Base-by-base conservation (phyloP, 2,797 vertebrate genomes). In the Phyllotis vaccarum region DNA sequence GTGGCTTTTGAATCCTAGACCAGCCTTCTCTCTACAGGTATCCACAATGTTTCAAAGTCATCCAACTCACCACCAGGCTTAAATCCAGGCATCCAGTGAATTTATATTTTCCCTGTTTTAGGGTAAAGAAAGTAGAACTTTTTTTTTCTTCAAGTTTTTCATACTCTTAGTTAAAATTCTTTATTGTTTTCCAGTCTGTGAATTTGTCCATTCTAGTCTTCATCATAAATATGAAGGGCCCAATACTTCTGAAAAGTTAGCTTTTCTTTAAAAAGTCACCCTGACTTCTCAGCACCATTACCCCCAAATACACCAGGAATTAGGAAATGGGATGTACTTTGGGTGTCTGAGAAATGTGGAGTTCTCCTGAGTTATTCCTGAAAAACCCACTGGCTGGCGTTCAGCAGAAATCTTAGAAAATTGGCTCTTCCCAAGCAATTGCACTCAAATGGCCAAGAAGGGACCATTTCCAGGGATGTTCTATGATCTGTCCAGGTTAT, bases 181-280 rank as follows among this genome's bases (percentile, higher is more conserved):
- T 89, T 95, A 4, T 0, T 96, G n/a, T 88, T 90, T 95, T 94
- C 80, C 56, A 97, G 90, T 49, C 58, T 86, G 17, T 54, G 31
- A 89, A 43, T 92, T 34, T 89, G 37, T 91, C 70, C 2, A 27
- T 79, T 66, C 14, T 31, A 54, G 86, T 89, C 79, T 95, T 46
- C 70, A 66, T 29, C 66, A 31, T 0, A 0, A 29, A 10, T 3
- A 89, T 58, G 34, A 76, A 12, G 0, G 2, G 34, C 14, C 94
- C 80, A 46, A 37, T 64, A 76, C 29, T 16, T 80, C 56, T 2
- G 0, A 70, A 91, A 90, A 37, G 64, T 1, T 87, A 94, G 31
- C 22, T 8, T n/a, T 19, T 76, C 68, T 54, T 68, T 58, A 29
- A 68, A 83, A 95, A 60, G 40, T 81, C 46, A 81, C 68, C 46